phyloP scores from a whole-genome alignment of 2,888 invertebrate species.

The Phragmatobia fuliginosa region DNA sequence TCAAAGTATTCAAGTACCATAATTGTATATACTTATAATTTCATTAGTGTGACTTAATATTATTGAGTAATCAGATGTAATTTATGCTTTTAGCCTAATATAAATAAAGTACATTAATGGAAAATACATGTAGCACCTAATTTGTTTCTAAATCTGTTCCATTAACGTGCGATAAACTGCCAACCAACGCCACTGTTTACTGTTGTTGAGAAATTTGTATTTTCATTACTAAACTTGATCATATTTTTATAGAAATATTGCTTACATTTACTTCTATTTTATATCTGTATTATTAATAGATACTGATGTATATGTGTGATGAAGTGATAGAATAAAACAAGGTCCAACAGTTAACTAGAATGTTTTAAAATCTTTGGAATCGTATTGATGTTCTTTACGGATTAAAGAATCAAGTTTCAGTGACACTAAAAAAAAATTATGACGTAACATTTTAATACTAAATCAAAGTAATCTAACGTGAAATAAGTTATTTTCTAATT shows the following conservation, averaged over 20 bases:
- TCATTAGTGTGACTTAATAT: background rate
- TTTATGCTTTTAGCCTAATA: background rate
- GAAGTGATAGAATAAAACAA: no score
- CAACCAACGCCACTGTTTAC: background rate
- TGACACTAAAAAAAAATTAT: no score
- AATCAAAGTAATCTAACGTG: no score
- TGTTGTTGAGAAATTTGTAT: background rate
- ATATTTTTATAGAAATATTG: background rate
- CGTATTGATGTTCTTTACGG: no score
- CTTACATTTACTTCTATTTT: background rate
- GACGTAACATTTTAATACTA: no score
- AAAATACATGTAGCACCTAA: background rate
- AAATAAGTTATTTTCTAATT: no score
- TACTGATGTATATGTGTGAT: no score
- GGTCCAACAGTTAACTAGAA: no score
- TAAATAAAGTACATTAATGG: conserved; percentile 4
- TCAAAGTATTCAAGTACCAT: background rate
- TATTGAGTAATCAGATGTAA: background rate
- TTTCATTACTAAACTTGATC: background rate
- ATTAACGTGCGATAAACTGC: background rate
- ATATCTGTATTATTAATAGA: no score
- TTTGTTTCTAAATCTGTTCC: background rate
- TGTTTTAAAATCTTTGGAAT: no score
- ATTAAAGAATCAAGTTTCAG: no score
- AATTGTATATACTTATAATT: background rate